Conservation (phyloP, 1,140 invertebrate genomes). For the Arion vulgaris region DNA sequence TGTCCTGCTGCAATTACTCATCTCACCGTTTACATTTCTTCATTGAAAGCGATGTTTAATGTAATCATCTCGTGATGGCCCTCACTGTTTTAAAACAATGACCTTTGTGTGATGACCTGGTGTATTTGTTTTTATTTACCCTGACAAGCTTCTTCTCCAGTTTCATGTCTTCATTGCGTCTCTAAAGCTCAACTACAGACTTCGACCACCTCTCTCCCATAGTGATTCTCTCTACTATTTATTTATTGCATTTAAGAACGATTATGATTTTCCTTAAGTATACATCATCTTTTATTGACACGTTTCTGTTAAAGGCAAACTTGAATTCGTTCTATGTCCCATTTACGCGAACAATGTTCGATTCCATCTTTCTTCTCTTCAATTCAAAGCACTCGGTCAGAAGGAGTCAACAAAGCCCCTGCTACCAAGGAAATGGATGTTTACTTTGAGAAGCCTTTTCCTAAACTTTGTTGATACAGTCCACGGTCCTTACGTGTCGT, state of each 20-base stretch:
- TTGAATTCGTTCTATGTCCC: not conserved
- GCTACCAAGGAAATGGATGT: slow-evolving; percentile 10
- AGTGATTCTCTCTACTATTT: no score
- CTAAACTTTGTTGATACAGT: slow-evolving; percentile 14
- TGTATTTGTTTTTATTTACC: no score
- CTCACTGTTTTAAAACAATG: no score
- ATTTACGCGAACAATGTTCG: not conserved
- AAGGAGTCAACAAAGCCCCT: not conserved
- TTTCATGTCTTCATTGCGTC: no score
- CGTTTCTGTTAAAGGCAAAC: not conserved
- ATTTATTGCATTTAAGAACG: not conserved
- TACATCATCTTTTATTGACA: not conserved
- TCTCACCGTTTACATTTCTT: no score
- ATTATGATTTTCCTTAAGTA: not conserved
- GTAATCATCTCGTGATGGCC: no score
- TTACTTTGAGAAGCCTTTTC: not conserved
- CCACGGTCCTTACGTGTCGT: not conserved
- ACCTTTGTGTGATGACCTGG: no score
- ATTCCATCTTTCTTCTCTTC: not conserved
- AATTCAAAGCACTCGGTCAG: not conserved
- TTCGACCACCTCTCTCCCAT: no score
- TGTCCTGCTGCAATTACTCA: no score
- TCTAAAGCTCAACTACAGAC: no score
- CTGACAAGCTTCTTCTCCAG: no score
- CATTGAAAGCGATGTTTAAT: no score